These are phyloP conservation scores for Cygnus atratus DNA, from an alignment of 2,113 vertebrate genomes.

Conservation along the genomic window DNA sequence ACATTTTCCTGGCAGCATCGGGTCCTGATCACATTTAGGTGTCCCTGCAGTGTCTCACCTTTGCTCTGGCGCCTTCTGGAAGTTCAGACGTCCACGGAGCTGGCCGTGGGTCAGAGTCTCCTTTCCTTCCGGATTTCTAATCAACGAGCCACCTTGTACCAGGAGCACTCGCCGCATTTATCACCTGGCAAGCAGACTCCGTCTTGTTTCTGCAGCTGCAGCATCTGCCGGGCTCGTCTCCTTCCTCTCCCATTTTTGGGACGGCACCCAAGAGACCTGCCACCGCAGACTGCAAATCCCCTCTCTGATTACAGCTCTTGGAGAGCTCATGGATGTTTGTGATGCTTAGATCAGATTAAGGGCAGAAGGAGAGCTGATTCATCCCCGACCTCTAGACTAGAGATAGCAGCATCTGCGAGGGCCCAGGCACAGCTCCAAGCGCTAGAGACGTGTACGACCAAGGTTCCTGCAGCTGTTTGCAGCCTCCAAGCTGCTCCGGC, in stretches of 20 bases:
- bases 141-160: background rate
- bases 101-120: background rate
- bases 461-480: background rate
- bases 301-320: background rate
- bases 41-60: accelerated
- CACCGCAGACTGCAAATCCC: background rate
- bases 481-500: background rate
- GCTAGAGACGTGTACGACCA: accelerated
- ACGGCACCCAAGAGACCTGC: background rate
- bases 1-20: background rate
- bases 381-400: background rate
- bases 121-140: background rate
- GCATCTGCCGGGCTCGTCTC: background rate
- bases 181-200: background rate
- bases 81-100: background rate
- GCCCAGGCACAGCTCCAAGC: background rate
- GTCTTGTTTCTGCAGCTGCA: background rate
- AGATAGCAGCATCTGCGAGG: background rate
- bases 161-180: accelerated
- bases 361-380: background rate
- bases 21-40: accelerated
- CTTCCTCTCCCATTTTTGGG: background rate
- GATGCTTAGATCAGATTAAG: background rate
- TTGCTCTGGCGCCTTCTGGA: background rate
- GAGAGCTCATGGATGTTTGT: background rate